Conservation (phyloP, 2,888 invertebrate genomes). For the Myopa testacea region DNA sequence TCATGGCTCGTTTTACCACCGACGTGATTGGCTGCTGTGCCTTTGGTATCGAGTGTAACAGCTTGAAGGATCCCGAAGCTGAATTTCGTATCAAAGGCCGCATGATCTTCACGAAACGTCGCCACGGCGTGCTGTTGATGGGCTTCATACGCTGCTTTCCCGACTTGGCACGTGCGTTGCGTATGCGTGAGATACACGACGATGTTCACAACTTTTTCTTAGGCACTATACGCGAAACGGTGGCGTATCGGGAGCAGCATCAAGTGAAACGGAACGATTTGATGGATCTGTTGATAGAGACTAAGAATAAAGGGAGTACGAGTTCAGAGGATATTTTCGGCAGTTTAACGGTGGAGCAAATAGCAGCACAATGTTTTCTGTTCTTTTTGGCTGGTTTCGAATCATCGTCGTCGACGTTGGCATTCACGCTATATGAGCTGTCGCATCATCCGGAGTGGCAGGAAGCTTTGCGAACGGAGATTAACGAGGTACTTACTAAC, state of each 20-base stretch:
- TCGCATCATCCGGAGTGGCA: constrained; percentile 69
- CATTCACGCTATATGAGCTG: constrained; percentile 69
- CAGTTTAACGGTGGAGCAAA: constrained; percentile 62
- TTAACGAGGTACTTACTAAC: constrained; percentile 53
- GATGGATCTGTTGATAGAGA: constrained; percentile 66
- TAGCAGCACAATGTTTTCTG: constrained; percentile 71
- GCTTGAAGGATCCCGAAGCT: constrained; percentile 63
- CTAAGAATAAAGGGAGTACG: constrained; percentile 55
- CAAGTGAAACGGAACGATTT: constrained; percentile 66
- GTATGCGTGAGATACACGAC: constrained; percentile 44
- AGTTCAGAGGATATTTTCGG: constrained; percentile 50
- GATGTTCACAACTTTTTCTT: constrained; percentile 53
- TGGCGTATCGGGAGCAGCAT: constrained; percentile 60
- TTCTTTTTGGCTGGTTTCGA: constrained; percentile 72
- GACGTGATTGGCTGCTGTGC: constrained; percentile 69
- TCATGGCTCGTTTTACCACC: constrained; percentile 66
- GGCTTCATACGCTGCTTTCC: constrained; percentile 44
- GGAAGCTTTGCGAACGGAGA: constrained; percentile 66
- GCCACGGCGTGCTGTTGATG: constrained; percentile 38
- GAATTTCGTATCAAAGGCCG: constrained; percentile 61
- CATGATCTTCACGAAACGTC: constrained; percentile 45
- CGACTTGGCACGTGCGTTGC: constrained; percentile 41
- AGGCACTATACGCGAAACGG: constrained; percentile 65
- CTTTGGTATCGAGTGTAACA: constrained; percentile 69
- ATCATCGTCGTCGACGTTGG: constrained; percentile 69